Conservation (phyloP, 2,113 vertebrate genomes). For the Aldabrachelys gigantea region DNA sequence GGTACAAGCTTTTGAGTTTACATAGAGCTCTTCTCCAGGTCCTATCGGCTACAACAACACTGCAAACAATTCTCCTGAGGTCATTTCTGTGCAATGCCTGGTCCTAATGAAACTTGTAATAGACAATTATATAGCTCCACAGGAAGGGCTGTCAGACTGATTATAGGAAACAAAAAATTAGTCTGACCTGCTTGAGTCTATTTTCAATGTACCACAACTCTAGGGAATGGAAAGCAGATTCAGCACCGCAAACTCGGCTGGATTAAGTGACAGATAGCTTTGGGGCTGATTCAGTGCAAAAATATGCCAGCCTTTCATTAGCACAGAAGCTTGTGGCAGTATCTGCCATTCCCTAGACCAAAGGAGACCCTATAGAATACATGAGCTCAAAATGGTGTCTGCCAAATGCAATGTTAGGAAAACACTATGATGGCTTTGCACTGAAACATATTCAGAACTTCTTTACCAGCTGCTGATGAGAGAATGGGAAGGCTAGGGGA, state of each 20-base stretch:
- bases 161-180: background rate
- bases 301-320: background rate
- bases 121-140: background rate
- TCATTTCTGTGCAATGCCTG: background rate
- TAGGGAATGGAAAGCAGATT: background rate
- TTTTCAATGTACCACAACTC: constrained; percentile 1
- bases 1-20: background rate
- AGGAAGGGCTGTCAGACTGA: background rate
- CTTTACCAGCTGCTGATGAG: background rate
- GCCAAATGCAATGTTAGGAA: background rate
- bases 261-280: background rate
- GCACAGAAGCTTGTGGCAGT: background rate
- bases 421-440: background rate
- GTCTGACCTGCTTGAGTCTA: background rate
- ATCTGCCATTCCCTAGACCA: background rate
- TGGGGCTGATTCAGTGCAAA: background rate
- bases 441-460: fast-evolving
- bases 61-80: background rate
- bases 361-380: background rate
- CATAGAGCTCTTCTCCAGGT: background rate
- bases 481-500: fast-evolving
- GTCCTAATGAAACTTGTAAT: background rate
- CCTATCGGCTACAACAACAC: background rate
- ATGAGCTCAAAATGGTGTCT: background rate
- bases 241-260: fast-evolving